Conservation (phyloP, 2,113 vertebrate genomes). For the Coptodon rendalli region DNA sequence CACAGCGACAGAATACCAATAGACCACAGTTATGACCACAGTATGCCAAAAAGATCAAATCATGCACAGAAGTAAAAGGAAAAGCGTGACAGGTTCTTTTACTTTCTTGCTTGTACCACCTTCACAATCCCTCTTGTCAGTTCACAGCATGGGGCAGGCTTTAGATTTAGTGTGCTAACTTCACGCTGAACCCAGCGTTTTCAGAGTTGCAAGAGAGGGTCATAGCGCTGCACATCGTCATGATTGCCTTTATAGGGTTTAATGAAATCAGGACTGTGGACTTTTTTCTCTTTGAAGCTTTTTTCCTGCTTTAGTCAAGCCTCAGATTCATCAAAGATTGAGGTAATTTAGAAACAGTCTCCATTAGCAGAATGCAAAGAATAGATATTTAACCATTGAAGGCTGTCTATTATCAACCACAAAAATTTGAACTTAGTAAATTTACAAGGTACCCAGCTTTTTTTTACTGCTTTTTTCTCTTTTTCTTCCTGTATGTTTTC, state of each 20-base stretch:
- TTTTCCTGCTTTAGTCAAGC: neutral
- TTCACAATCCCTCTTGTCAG: neutral
- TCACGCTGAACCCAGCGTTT: rapidly evolving
- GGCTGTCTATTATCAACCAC: neutral
- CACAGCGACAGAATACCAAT: neutral
- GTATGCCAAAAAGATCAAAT: neutral
- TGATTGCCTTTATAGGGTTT: neutral
- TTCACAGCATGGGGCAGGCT: neutral
- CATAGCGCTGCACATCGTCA: neutral
- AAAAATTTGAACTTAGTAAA: neutral
- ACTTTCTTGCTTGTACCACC: neutral
- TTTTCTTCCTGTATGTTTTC: neutral
- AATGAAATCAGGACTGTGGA: neutral
- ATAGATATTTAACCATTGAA: neutral
- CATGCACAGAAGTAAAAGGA: neutral
- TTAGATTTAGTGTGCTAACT: neutral
- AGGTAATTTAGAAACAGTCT: neutral
- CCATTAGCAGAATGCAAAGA: neutral
- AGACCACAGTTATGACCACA: neutral
- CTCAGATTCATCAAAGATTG: neutral
- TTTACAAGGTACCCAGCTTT: neutral
- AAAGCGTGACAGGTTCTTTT: neutral
- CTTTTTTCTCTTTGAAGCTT: neutral
- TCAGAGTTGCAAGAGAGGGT: neutral
- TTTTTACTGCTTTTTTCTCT: neutral